These are phyloP conservation scores for Melinaea marsaeus DNA, from an alignment of 2,888 invertebrate species.

Conservation along the genomic window DNA sequence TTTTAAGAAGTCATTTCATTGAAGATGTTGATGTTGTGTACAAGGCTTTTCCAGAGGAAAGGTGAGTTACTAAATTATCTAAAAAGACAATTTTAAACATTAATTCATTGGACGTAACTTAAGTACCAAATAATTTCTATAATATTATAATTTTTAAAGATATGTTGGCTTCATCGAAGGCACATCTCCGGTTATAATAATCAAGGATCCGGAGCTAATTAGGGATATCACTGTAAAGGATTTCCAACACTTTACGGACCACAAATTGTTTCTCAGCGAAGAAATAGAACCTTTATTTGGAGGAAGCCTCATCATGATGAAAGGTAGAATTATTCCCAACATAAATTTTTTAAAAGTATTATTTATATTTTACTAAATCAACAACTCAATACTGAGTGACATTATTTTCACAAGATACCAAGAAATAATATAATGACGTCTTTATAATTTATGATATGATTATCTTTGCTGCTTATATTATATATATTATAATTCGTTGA, in stretches of 20 bases:
- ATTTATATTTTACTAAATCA: neutral
- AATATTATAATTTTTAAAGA: slow-evolving; percentile 42
- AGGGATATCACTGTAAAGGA: slow-evolving; percentile 75
- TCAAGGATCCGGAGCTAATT: slow-evolving; percentile 75
- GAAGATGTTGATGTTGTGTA: slow-evolving; percentile 52
- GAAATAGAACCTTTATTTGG: slow-evolving; percentile 64
- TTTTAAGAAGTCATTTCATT: slow-evolving; percentile 44
- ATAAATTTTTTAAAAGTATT: neutral
- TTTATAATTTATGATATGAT: no score
- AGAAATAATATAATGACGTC: no score
- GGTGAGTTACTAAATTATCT: slow-evolving; percentile 18
- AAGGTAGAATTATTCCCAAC: slow-evolving; percentile 40
- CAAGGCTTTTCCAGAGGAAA: slow-evolving; percentile 54
- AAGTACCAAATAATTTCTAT: neutral
- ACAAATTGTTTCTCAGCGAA: slow-evolving; percentile 52
- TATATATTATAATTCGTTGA: no score
- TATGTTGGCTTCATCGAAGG: slow-evolving; percentile 66
- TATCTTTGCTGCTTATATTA: no score
- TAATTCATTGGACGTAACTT: neutral
- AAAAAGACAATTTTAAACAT: no score
- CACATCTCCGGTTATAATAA: slow-evolving; percentile 53
- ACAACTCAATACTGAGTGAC: no score
- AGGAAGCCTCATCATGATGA: slow-evolving; percentile 54
- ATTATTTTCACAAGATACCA: no score
- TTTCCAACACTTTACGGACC: slow-evolving; percentile 77